Base-by-base conservation (phyloP, 2,113 vertebrate genomes). In the Fregetta grallaria region DNA sequence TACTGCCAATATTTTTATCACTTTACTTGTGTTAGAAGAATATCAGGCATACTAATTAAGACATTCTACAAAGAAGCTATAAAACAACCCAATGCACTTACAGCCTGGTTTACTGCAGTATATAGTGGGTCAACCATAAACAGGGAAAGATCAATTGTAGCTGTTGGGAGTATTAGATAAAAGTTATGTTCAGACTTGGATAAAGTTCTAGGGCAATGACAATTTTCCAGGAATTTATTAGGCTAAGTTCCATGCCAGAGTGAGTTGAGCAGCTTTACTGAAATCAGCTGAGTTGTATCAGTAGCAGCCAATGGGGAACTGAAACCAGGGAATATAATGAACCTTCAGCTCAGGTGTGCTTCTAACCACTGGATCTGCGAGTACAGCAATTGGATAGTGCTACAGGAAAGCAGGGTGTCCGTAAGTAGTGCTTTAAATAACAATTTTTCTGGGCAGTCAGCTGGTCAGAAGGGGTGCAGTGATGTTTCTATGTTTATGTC, bases 1-100 rank as follows among this genome's bases (percentile, higher is more conserved):
- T 42, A 59, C 29, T 62, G 72, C 17, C 63, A 86, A 68, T 77
- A 61, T 76, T 93, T 95, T 85, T 90, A 61, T 93, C 55, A 59
- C 17, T 76, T 92, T 68, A 44, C 26, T 72, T 80, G 32, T 20
- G 7, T 74, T 86, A 13, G 8, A 77, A 73, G n/a, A 78, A 66
- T 71, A 80, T 80, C 61, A 77, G 29, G 50, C 55, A 87, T 81
- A 52, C 32, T 93, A 91, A 94, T 81, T 78, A 87, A 94, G 80
- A 53, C 10, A 68, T 84, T 89, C 52, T 71, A 40, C 40, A 78
- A 30, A 68, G 38, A 84, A 70, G 34, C 56, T 84, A 56, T 89
- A 87, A 91, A 92, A 91, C 47, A 91, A 78, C 65, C 42, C 55
- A 77, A 44, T 73, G 71, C 49, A 45, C 50, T 77, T 86, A 86